Evolutionary conservation across 2,888 invertebrate species (phyloP), one percentile per base, ranked within the genome.

Genomic region (Drosophila bunnanda): DNA sequence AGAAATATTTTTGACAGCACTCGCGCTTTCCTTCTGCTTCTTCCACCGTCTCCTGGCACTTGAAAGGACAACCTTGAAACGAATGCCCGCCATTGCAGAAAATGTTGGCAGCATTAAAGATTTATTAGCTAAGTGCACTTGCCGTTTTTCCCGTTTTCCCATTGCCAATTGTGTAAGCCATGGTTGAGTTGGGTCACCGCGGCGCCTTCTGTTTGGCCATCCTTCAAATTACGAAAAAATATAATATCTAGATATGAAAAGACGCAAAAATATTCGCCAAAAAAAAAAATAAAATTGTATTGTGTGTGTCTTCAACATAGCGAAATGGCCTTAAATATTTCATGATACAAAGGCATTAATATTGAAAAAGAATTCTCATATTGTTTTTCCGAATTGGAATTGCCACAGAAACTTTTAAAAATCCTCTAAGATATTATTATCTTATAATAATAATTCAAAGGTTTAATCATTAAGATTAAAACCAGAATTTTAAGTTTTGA

Each of bases 111-210:
- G 71, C 70, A 75, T 89, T 88, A 85, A 88, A 88, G 83, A 84
- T 89, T 84, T 84, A 84, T 84, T 84, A 89, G 89, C 89, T 88
- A 85, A 84, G 83, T 89, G 88, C 83, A 89, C 88, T 83, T 67
- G 60, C 39, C 58, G 60, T 55, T 76, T 76, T 38, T 52, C 36
- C 30, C 34, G 43, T 32, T 13, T 20, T 57, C 30, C 30, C 38
- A 34, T 43, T 41, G 57, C 56, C 66, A 64, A 62, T 74, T 71
- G 55, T 44, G 46, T 36, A 74, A 39, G 74, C 75, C 34, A 57
- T 50, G 54, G 54, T 66, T 83, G 80, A 69, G 88, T 56, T 73
- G 77, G 72, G 72, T 72, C 72, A 76, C 85, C 82, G 39, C 54
- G 76, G 70, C 79, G 59, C 69, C 69, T 62, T 55, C 80, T 67